A percentile compares a stretch with the other conserved stretches of the same genome.
Conservation (phyloP, 2,113 vertebrate species). For the Antechinus flavipes region DNA sequence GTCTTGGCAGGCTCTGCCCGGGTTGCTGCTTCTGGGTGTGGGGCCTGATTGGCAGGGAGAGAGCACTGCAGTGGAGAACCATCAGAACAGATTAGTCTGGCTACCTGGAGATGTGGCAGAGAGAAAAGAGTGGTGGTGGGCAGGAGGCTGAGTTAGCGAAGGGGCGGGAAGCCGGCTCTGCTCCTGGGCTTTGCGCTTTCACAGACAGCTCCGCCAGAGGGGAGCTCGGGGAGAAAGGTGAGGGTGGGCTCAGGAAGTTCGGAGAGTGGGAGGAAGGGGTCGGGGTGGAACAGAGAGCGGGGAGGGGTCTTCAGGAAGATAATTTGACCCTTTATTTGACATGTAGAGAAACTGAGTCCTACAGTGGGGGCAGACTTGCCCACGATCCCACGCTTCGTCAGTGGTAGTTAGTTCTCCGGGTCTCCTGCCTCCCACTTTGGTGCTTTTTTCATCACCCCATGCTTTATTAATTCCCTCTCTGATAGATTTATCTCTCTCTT, state of each 20-base stretch:
- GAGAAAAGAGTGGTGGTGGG: neutral
- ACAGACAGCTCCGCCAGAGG: neutral
- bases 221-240: neutral
- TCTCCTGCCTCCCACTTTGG: neutral
- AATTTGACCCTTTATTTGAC: neutral
- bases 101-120: neutral
- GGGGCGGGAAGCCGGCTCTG: neutral
- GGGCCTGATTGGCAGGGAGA: neutral
- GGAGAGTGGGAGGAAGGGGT: neutral
- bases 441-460: neutral
- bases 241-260: no score
- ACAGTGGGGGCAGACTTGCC: neutral
- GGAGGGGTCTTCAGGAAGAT: neutral
- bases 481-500: neutral
- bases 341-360: neutral
- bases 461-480: neutral
- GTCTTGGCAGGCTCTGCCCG: constrained; percentile 69
- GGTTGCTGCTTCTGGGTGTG: neutral
- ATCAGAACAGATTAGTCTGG: neutral
- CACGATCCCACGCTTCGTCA: neutral
- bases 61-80: neutral
- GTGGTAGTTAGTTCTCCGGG: neutral
- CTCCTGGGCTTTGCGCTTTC: neutral
- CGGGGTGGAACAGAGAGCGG: neutral
- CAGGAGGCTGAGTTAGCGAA: neutral